These are phyloP conservation scores for Aurelia sp. DNA, from an alignment of 30 jellyfish, hydroid and myxozoan genomes.

Conservation along the genomic window DNA sequence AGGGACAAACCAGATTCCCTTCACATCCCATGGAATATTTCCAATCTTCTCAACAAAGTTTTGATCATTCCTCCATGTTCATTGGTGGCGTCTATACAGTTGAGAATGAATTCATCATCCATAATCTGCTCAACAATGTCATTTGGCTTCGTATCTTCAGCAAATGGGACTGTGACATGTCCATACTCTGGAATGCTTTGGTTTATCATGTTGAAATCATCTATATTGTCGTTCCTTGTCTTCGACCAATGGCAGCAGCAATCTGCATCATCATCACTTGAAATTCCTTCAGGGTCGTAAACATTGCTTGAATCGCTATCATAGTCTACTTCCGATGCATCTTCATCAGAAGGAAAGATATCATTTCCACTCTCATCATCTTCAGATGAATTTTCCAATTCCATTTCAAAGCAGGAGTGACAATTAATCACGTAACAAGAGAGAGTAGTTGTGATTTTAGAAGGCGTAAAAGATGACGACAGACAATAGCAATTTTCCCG, in stretches of 20 bases:
- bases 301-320: slow-evolving; percentile 8
- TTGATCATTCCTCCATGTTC: slow-evolving; percentile 7
- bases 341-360: neutral
- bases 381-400: too few species aligned
- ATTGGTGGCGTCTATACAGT: neutral
- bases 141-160: neutral
- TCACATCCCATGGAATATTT: neutral
- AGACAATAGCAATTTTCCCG: too few species aligned
- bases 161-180: slow-evolving; percentile 8
- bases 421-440: too few species aligned
- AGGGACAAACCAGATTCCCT: too few species aligned
- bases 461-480: too few species aligned
- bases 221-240: neutral
- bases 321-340: neutral
- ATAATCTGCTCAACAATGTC: neutral
- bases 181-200: slow-evolving; percentile 16
- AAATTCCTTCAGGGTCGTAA: slow-evolving; percentile 12
- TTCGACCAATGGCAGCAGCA: slow-evolving; percentile 24
- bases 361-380: too few species aligned
- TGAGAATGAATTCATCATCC: too few species aligned
- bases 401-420: too few species aligned
- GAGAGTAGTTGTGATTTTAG: too few species aligned
- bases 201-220: slow-evolving; percentile 4
- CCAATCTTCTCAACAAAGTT: slow-evolving; percentile 8
- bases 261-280: slow-evolving; percentile 32